Conservation (phyloP, 2,113 vertebrate species). For the Oceanites oceanicus region DNA sequence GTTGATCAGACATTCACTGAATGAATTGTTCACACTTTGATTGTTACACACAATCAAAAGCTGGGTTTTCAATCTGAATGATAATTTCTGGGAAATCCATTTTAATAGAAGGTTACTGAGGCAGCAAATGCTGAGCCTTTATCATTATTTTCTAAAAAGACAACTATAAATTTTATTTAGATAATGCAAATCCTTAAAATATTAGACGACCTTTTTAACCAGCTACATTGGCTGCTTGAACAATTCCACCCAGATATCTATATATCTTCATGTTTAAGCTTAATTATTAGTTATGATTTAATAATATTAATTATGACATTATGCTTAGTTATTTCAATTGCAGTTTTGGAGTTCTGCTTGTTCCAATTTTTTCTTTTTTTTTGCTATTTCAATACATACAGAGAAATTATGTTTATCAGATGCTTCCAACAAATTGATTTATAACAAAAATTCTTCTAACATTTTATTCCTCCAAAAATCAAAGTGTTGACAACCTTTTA, state of each 20-base stretch:
- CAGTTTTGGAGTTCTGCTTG: background rate
- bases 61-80: conserved; percentile 68
- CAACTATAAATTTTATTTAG: background rate
- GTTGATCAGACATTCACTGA: conserved; percentile 34
- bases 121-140: conserved; percentile 45
- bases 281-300: background rate
- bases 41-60: conserved; percentile 62
- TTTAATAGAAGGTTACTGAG: conserved; percentile 65
- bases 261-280: background rate
- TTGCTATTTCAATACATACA: background rate
- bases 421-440: background rate
- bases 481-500: background rate
- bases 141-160: conserved; percentile 25
- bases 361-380: background rate
- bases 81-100: conserved; percentile 70
- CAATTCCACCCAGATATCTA: background rate
- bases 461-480: background rate
- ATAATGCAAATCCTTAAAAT: conserved; percentile 18
- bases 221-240: background rate
- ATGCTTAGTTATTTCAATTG: background rate
- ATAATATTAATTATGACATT: background rate
- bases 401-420: background rate
- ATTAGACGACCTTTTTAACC: background rate
- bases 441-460: background rate
- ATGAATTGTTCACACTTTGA: conserved; percentile 69